Base-by-base conservation (phyloP, 2,888 invertebrate species). In the Hoplodrina ambigua region DNA sequence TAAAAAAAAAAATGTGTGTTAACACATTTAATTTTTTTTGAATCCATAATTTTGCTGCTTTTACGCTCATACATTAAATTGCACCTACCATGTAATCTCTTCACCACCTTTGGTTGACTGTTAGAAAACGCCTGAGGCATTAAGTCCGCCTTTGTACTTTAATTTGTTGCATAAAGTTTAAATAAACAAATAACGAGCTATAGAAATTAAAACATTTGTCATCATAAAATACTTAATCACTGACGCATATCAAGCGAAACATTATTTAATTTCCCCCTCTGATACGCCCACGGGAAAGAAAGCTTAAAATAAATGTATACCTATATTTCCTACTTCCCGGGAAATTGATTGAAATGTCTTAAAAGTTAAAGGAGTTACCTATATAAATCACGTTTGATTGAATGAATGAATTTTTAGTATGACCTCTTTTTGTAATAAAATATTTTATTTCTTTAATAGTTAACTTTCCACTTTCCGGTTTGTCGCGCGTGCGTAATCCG, bases 251-350 rank as follows among this genome's bases (percentile, higher is more conserved):
- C n/a, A 57, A 44, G 8, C 33, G 50, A 72, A 78, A 30, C 20
- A 77, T 37, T 15, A 78, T 78, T 37, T 44, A 56, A 78, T 72
- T 19, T 17, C 33, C n/a, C 11, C 37, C 20, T 78, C 52, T 60
- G 25, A 46, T 78, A 61, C 15, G 61, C 53, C 20, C 19, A 54
- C 30, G 4, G 17, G 19, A 46, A 54, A 30, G 19, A 46, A 54
- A 30, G 11, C 30, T 57, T 53, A 57, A 75, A 70, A 75, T 54
- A 68, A 20, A 75, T 46, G 13, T 33, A 25, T 11, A 20, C n/a
- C 11, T 46, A 68, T 20, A 49, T 66, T 73, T 37, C 17, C 25
- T 25, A 53, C 25, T 13, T 17, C 11, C 20, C 37, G 19, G 17
- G 30, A n/a, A 37, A 19, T 10, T 52, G 4, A 67, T n/a, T 25